These are phyloP conservation scores for Mus musculus DNA, from an alignment of 2,113 vertebrate genomes.

Conservation along the genomic window GRCm39 chr2:36052501-36053000, in stretches of 20 bases:
- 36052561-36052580: background rate
- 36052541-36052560: background rate
- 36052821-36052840: background rate
- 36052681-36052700: conserved; percentile 29
- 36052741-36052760: conserved; percentile 23
- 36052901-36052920: background rate
- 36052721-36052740: background rate
- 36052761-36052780: background rate
- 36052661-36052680: background rate
- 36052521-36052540: background rate
- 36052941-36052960: background rate
- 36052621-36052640: background rate
- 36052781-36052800: background rate
- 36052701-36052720: background rate
- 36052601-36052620: background rate
- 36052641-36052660: background rate
- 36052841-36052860: background rate
- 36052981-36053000: background rate
- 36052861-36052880: background rate
- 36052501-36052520: conserved; percentile 30
- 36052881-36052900: background rate
- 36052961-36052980: background rate
- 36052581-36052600: background rate
- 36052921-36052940: background rate
- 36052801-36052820: background rate